Conservation (phyloP, 2,113 vertebrate genomes). For the Limanda limanda region DNA sequence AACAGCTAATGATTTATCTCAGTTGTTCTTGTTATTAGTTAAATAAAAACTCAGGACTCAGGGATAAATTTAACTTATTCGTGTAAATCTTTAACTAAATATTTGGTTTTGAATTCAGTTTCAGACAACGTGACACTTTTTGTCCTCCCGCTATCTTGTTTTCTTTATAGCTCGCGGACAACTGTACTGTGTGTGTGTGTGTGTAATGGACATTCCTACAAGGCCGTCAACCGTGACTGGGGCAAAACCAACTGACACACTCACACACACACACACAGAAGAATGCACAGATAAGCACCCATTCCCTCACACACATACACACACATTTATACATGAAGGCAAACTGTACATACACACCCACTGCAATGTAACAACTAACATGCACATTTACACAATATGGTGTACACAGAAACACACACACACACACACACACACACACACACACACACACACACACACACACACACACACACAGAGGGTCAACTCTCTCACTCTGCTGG, state of each 20-base stretch:
- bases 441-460: conserved; percentile 39
- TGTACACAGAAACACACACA: no score
- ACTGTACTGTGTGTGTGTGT: conserved; percentile 69
- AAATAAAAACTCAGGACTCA: neutral
- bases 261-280: conserved; percentile 41
- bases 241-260: conserved; percentile 72
- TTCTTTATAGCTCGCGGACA: conserved; percentile 70
- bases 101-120: conserved; percentile 39
- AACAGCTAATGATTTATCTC: no score
- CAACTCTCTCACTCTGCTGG: conserved; percentile 77
- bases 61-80: neutral
- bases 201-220: conserved; percentile 77
- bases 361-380: conserved; percentile 6
- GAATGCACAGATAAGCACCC: neutral
- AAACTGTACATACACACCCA: conserved; percentile 49
- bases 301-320: conserved; percentile 7
- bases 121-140: conserved; percentile 17
- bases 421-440: neutral
- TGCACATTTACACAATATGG: conserved; percentile 21
- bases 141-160: conserved; percentile 51
- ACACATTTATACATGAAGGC: conserved; percentile 56
- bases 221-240: conserved; percentile 70
- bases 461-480: conserved; percentile 58
- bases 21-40: no score
- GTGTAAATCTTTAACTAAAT: neutral